A percentile compares a stretch with the other conserved stretches of the same genome.
phyloP scores from a whole-genome alignment of 1,140 invertebrate genomes.

The Danaus melanippus region DNA sequence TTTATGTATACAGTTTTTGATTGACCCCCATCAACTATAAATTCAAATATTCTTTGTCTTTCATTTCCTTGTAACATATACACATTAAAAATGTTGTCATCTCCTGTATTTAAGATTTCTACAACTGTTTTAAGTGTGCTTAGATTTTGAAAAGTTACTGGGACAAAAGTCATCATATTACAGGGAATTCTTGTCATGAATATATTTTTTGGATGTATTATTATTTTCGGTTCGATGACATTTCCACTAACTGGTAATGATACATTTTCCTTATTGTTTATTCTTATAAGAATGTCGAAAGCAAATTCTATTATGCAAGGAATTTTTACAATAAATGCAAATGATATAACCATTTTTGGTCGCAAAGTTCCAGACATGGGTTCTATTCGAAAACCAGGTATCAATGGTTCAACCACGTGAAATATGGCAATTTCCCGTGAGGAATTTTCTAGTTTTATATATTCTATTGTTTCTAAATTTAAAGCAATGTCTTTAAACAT shows the following conservation, averaged over 20 bases:
- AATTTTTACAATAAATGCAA: slow-evolving; percentile 52
- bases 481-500: slow-evolving; percentile 58
- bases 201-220: slow-evolving; percentile 54
- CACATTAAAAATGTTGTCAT: slow-evolving; percentile 56
- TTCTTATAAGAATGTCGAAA: slow-evolving; percentile 54
- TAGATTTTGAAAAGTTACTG: slow-evolving; percentile 53
- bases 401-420: slow-evolving; percentile 51
- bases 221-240: slow-evolving; percentile 53
- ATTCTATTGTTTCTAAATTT: slow-evolving; percentile 53
- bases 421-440: slow-evolving; percentile 59
- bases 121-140: slow-evolving; percentile 37
- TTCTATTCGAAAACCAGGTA: slow-evolving; percentile 52
- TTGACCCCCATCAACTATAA: slow-evolving; percentile 48
- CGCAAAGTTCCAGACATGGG: slow-evolving; percentile 54
- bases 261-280: slow-evolving; percentile 64
- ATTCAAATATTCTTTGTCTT: slow-evolving; percentile 41
- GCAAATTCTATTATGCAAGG: slow-evolving; percentile 53
- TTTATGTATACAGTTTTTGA: slow-evolving; percentile 53
- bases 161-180: slow-evolving; percentile 50
- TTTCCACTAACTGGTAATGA: slow-evolving; percentile 51
- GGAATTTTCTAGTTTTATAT: slow-evolving; percentile 55
- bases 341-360: slow-evolving; percentile 54
- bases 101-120: slow-evolving; percentile 41
- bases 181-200: slow-evolving; percentile 51
- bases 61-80: slow-evolving; percentile 47